phyloP scores from a whole-genome alignment of 2,888 invertebrate genomes.

The Apodemia mormo region DNA sequence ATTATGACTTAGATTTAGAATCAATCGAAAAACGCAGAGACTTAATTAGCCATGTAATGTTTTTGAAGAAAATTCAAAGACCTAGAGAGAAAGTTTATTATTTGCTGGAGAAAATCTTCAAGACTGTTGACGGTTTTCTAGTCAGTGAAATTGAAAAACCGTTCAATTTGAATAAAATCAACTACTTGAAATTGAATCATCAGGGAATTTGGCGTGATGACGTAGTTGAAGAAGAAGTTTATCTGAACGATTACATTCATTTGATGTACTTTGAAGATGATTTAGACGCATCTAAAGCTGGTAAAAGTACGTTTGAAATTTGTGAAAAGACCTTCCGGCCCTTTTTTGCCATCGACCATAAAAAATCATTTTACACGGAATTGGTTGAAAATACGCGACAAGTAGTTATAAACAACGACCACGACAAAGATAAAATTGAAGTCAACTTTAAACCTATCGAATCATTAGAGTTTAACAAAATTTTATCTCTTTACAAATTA shows the following conservation, averaged over 20 bases:
- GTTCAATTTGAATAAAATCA: constrained; percentile 43
- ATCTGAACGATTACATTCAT: constrained; percentile 44
- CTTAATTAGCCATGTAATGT: no score
- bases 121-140: constrained; percentile 44
- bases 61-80: constrained; percentile 20
- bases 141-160: constrained; percentile 45
- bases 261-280: constrained; percentile 37
- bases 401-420: constrained; percentile 37
- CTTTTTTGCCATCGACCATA: constrained; percentile 40
- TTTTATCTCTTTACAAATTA: constrained; percentile 36
- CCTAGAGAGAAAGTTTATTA: constrained; percentile 42
- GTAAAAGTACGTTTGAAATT: constrained; percentile 31
- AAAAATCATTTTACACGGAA: constrained; percentile 44
- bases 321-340: constrained; percentile 45
- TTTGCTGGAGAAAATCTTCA: constrained; percentile 45
- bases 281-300: constrained; percentile 11
- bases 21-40: constrained; percentile 30
- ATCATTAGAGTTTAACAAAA: constrained; percentile 38
- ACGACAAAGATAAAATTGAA: constrained; percentile 35
- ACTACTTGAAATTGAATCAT: constrained; percentile 46
- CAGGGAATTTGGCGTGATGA: constrained; percentile 41
- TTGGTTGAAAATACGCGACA: constrained; percentile 36
- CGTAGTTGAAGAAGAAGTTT: constrained; percentile 37
- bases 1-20: constrained; percentile 44
- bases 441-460: constrained; percentile 36